Base-by-base conservation (phyloP, 1,140 invertebrate species). In the Battus philenor region DNA sequence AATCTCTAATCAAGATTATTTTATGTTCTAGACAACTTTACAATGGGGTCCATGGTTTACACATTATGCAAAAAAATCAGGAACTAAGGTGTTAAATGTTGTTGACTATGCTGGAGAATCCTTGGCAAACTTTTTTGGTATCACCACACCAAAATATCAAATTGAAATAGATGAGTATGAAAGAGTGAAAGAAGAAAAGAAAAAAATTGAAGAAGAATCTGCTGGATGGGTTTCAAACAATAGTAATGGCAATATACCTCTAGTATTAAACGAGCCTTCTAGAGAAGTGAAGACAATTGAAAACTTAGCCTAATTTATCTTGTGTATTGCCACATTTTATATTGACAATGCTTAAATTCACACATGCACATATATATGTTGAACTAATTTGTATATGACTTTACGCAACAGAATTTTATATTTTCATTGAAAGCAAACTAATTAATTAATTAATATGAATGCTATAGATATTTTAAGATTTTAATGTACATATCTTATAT, bases 141-240 rank as follows among this genome's bases (percentile, higher is more conserved):
- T 98, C 32, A 97, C 96, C 4, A 90, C 93, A 9, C 95, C 95
- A 2, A 98, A 97, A 73, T 97, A 97, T 78, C 92, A 95, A 59
- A 93, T 93, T 79, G 95, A 97, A 82, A 91, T 97, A 32, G 90
- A 94, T 62, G 93, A 96, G 73, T 93, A 92, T 69, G 88, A 94
- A 49, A 86, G 90, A 59, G 73, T 91, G 20, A 85, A 90, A 62
- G 86, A 88, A 39, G 87, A 89, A 50, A 85, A 86, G 22, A 70
- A 72, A 31, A 78, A 76, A 41, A 68, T 85, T 24, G 84, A 90
- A 51, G 88, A 90, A 41, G 84, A 90, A 44, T 64, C 81, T 2
- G 58, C 64, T 27, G 85, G 83, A 10, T 87, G 86, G 86, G 72
- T 85, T 2, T 74, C 82, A 2, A 82, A 59, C 46, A 77, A 71